phyloP scores from a whole-genome alignment of 2,113 vertebrate genomes.

The Columba livia region DNA sequence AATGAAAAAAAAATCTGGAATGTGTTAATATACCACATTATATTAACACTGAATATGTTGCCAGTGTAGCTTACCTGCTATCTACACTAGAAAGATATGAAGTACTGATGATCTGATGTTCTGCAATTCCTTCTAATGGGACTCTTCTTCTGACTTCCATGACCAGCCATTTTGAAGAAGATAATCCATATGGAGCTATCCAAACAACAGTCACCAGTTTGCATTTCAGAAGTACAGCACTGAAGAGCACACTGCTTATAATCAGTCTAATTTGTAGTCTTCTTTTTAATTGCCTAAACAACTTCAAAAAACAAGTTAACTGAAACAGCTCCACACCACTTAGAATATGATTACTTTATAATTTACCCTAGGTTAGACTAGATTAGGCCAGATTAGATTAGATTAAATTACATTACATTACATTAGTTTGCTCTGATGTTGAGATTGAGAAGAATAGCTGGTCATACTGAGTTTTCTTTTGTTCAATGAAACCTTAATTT shows the following conservation, averaged over 20 bases:
- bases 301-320: not conserved
- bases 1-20: not conserved
- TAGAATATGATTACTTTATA: not conserved
- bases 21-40: not conserved
- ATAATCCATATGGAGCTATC: not conserved
- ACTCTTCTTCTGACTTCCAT: not conserved
- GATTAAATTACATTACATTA: not conserved
- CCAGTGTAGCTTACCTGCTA: not conserved
- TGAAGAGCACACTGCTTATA: not conserved
- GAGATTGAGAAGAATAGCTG: not conserved
- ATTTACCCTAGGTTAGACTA: not conserved
- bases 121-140: not conserved
- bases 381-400: not conserved
- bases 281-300: not conserved
- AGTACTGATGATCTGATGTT: rapidly evolving
- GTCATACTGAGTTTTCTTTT: not conserved
- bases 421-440: not conserved
- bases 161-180: not conserved
- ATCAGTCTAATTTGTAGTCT: not conserved
- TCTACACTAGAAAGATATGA: not conserved
- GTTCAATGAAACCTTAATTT: not conserved
- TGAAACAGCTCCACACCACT: not conserved
- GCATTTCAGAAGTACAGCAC: not conserved
- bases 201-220: not conserved
- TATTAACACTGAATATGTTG: not conserved